These are phyloP conservation scores for Menidia beryllina DNA, from an alignment of 2,113 vertebrate genomes.

Conservation along the genomic window DNA sequence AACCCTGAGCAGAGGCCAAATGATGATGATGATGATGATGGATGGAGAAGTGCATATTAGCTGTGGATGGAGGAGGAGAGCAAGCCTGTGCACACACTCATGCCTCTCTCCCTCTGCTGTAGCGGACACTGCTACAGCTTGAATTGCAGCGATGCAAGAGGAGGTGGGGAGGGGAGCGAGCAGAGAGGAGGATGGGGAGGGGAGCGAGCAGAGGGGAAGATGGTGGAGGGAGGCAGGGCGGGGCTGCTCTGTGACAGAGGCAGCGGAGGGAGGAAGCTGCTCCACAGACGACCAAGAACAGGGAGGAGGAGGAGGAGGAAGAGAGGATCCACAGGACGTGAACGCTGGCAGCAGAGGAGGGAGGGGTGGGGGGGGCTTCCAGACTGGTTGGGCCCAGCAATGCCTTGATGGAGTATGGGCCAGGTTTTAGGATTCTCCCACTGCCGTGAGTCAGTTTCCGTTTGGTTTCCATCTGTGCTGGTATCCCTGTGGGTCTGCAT, in stretches of 20 bases:
- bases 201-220: constrained; percentile 47
- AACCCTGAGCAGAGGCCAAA: constrained; percentile 35
- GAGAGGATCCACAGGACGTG: constrained; percentile 51
- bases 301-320: constrained; percentile 35
- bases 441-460: constrained; percentile 82
- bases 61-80: constrained; percentile 37
- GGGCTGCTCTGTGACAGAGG: constrained; percentile 61
- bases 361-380: constrained; percentile 68
- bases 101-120: constrained; percentile 32
- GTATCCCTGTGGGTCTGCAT: constrained; percentile 10
- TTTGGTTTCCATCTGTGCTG: constrained; percentile 30
- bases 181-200: constrained; percentile 35
- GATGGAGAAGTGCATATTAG: constrained; percentile 8
- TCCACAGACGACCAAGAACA: constrained; percentile 38
- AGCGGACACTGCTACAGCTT: constrained; percentile 46
- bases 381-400: constrained; percentile 79
- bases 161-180: constrained; percentile 40
- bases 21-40: constrained; percentile 13
- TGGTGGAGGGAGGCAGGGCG: constrained; percentile 62
- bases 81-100: constrained; percentile 13
- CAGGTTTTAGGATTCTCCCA: constrained; percentile 88
- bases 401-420: constrained; percentile 87
- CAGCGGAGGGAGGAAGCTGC: constrained; percentile 55
- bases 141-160: constrained; percentile 50
- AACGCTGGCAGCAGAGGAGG: constrained; percentile 55